Percentiles rank a stretch among this genome's conserved stretches.
Evolutionary conservation across 2,113 vertebrate species (phyloP).

Genomic region (Pteronura brasiliensis): DNA sequence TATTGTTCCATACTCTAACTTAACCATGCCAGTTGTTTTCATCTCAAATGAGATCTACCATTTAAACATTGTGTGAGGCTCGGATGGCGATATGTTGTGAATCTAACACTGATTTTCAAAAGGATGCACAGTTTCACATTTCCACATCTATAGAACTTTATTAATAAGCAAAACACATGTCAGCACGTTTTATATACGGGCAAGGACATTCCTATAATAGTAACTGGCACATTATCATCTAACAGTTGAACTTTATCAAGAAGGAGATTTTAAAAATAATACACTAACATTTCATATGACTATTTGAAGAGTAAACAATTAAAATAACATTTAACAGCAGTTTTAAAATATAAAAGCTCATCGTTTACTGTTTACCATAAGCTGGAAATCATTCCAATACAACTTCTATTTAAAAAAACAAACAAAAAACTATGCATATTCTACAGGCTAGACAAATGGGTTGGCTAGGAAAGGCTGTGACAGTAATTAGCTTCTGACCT

Average conservation of each 20-base stretch:
- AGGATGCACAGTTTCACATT: constrained; percentile 44
- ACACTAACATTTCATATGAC: constrained; percentile 18
- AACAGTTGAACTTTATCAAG: constrained; percentile 48
- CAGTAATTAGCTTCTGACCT: neutral
- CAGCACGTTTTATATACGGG: constrained; percentile 40
- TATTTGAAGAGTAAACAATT: constrained; percentile 36
- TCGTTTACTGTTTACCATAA: constrained; percentile 27
- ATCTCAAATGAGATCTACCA: neutral
- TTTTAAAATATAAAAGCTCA: constrained; percentile 39
- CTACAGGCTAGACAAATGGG: neutral
- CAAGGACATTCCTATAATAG: constrained; percentile 35
- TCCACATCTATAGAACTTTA: constrained; percentile 59
- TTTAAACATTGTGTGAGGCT: neutral
- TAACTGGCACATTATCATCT: constrained; percentile 31
- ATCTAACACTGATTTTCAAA: constrained; percentile 40
- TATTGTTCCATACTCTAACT: neutral
- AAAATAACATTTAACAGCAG: constrained; percentile 35
- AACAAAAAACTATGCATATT: neutral
- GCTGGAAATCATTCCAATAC: constrained; percentile 26
- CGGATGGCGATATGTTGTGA: neutral
- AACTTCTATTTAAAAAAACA: neutral
- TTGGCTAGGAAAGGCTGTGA: neutral
- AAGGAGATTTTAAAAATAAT: constrained; percentile 36
- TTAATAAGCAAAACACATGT: constrained; percentile 61
- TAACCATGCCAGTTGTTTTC: neutral